phyloP scores from a whole-genome alignment of 2,797 vertebrate species.

The Liparis tanakae region DNA sequence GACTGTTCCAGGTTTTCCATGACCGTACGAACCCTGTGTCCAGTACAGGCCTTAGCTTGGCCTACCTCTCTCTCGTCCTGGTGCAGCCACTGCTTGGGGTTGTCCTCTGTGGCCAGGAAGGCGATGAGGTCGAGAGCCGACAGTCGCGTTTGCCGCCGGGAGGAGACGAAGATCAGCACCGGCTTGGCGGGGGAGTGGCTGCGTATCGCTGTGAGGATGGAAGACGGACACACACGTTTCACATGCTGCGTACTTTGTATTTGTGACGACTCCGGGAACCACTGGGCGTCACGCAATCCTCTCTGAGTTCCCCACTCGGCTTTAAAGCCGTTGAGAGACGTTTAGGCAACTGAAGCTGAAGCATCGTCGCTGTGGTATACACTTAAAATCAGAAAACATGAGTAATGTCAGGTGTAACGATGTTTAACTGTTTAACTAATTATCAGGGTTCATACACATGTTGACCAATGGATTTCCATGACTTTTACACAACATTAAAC shows the following conservation, averaged over 20 bases:
- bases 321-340: too few relatives aligned
- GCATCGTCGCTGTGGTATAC: too few relatives aligned
- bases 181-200: slow-evolving; percentile 98
- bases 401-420: not conserved
- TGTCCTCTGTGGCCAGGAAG: slow-evolving; percentile 94
- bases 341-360: too few relatives aligned
- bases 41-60: not conserved
- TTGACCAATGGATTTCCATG: too few relatives aligned
- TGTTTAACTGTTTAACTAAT: too few relatives aligned
- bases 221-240: not conserved
- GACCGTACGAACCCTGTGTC: too few relatives aligned
- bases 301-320: too few relatives aligned
- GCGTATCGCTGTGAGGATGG: slow-evolving; percentile 87
- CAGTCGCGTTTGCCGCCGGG: slow-evolving; percentile 94
- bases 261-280: not conserved
- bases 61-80: slow-evolving; percentile 96
- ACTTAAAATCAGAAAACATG: not conserved
- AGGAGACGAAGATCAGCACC: slow-evolving; percentile 97
- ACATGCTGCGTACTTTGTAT: not conserved
- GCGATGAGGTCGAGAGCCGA: slow-evolving; percentile 97
- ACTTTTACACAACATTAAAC: too few relatives aligned
- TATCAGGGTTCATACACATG: too few relatives aligned
- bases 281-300: too few relatives aligned
- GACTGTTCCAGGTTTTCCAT: too few relatives aligned
- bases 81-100: slow-evolving; percentile 98